These are phyloP conservation scores for Egretta garzetta DNA, from an alignment of 2,113 vertebrate species.

Conservation along the genomic window DNA sequence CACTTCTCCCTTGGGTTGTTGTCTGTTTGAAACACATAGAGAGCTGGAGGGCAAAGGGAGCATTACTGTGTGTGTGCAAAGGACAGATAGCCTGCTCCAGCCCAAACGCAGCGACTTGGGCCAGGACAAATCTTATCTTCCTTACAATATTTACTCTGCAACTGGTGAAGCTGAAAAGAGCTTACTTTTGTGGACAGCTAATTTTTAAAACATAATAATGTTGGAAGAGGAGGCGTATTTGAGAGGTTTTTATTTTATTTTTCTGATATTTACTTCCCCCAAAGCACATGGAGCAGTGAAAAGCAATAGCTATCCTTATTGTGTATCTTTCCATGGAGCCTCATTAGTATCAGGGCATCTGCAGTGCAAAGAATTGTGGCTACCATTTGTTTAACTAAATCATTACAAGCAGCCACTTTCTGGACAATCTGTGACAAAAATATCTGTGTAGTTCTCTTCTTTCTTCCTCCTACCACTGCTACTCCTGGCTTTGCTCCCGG, in stretches of 20 bases:
- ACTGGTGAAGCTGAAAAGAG: not conserved
- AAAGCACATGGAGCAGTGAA: not conserved
- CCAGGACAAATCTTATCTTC: not conserved
- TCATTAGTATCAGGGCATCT: not conserved
- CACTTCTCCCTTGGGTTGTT: not conserved
- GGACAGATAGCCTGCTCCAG: not conserved
- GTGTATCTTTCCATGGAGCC: not conserved
- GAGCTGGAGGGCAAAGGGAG: not conserved
- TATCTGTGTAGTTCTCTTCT: not conserved
- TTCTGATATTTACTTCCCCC: not conserved
- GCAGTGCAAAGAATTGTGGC: not conserved
- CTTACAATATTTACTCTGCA: not conserved
- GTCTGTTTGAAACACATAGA: rapidly evolving
- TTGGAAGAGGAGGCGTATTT: not conserved
- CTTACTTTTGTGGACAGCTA: not conserved
- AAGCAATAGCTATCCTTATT: not conserved
- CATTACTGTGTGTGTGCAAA: rapidly evolving
- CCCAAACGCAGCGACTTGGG: rapidly evolving
- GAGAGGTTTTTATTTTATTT: not conserved
- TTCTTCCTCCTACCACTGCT: not conserved
- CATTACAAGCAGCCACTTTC: not conserved
- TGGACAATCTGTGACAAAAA: conserved; percentile 35
- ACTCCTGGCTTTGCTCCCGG: conserved; percentile 34
- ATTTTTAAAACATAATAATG: not conserved
- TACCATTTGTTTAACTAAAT: not conserved